A percentile compares a stretch with the other conserved stretches of the same genome.
Conservation (phyloP, 1,140 invertebrate species). For the Papilio polyxenes region DNA sequence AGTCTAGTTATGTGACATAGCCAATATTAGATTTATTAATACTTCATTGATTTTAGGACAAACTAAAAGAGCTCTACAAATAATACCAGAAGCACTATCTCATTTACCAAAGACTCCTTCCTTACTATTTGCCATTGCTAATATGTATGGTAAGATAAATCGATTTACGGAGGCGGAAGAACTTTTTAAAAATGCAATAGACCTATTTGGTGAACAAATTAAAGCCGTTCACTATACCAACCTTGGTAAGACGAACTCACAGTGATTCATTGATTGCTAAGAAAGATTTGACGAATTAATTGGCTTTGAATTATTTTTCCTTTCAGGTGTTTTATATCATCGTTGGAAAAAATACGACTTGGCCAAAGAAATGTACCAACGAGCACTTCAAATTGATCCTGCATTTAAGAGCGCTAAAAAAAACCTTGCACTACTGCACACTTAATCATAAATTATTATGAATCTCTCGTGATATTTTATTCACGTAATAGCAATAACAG, state of each 20-base stretch:
- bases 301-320: slow-evolving; percentile 37
- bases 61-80: slow-evolving; percentile 85
- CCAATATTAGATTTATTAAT: not conserved
- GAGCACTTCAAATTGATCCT: slow-evolving; percentile 88
- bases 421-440: slow-evolving; percentile 81
- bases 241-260: slow-evolving; percentile 83
- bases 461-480: too few relatives aligned
- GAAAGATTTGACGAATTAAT: not conserved
- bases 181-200: slow-evolving; percentile 89
- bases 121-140: slow-evolving; percentile 93
- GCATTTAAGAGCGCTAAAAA: slow-evolving; percentile 83
- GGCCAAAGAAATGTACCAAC: slow-evolving; percentile 88
- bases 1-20: too few relatives aligned
- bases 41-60: slow-evolving; percentile 76
- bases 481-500: too few relatives aligned
- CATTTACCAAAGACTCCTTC: slow-evolving; percentile 86
- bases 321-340: slow-evolving; percentile 95
- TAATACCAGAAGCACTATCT: slow-evolving; percentile 85
- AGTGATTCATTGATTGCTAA: not conserved
- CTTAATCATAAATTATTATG: slow-evolving; percentile 49
- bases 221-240: slow-evolving; percentile 89
- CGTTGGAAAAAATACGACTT: slow-evolving; percentile 90
- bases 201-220: slow-evolving; percentile 84
- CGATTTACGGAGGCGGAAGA: slow-evolving; percentile 89
- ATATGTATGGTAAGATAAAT: slow-evolving; percentile 91